Evolutionary conservation across 2,888 invertebrate genomes (phyloP).

Genomic region (Cantharis nigra): DNA sequence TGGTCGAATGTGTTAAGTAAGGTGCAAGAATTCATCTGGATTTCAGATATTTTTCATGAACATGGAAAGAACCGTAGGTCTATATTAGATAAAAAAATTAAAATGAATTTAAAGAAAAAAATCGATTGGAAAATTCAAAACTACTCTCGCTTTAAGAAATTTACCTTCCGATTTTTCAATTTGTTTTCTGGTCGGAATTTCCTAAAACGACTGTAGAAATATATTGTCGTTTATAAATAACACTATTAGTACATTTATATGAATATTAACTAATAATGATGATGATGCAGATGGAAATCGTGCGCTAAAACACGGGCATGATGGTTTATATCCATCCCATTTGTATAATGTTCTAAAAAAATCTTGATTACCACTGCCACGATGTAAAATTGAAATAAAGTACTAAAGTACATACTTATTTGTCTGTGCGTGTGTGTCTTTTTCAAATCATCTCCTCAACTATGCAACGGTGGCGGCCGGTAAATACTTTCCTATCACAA

Average conservation of each 20-base stretch:
- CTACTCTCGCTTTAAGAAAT: slow-evolving; percentile 41
- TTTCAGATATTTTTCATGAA: slow-evolving; percentile 52
- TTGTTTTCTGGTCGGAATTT: slow-evolving; percentile 34
- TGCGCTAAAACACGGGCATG: slow-evolving; percentile 20
- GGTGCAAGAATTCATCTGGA: slow-evolving; percentile 36
- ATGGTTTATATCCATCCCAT: slow-evolving; percentile 35
- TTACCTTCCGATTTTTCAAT: slow-evolving; percentile 32
- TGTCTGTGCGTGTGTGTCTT: slow-evolving; percentile 36
- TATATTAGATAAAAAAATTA: slow-evolving; percentile 55
- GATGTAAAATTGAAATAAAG: slow-evolving; percentile 46
- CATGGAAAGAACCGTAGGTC: slow-evolving; percentile 56
- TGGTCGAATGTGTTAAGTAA: slow-evolving; percentile 50
- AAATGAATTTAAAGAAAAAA: slow-evolving; percentile 38
- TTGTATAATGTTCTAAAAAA: slow-evolving; percentile 44
- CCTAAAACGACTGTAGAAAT: slow-evolving; percentile 34
- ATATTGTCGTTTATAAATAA: slow-evolving; percentile 31
- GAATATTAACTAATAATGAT: slow-evolving; percentile 26
- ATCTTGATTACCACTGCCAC: slow-evolving; percentile 52
- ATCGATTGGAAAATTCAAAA: slow-evolving; percentile 16
- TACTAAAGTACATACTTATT: slow-evolving; percentile 35
- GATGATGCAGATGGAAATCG: slow-evolving; percentile 29
- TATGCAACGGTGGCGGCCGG: no score
- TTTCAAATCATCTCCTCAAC: not conserved
- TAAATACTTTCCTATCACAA: no score
- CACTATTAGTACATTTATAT: slow-evolving; percentile 33